These are phyloP conservation scores for Subacronicta megacephala DNA, from an alignment of 2,888 invertebrate genomes.

Conservation along the genomic window DNA sequence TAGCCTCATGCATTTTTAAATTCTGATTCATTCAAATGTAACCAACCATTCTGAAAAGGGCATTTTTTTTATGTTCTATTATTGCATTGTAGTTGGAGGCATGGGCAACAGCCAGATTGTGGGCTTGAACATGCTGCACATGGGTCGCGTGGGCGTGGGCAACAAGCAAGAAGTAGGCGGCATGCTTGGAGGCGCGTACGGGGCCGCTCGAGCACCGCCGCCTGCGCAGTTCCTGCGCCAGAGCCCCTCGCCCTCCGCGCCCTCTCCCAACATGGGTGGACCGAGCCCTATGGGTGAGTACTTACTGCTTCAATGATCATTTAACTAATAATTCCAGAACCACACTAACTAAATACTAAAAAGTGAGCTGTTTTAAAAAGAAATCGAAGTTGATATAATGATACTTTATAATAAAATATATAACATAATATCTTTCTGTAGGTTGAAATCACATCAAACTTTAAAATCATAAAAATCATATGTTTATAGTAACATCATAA, in stretches of 20 bases:
- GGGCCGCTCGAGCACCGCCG: constrained; percentile 90
- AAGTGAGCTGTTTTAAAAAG: too few relatives aligned
- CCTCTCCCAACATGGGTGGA: constrained; percentile 91
- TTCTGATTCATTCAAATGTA: too few relatives aligned
- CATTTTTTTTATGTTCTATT: neutral
- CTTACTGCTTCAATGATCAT: neutral
- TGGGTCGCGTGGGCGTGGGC: constrained; percentile 65
- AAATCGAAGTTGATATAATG: too few relatives aligned
- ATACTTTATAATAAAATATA: too few relatives aligned
- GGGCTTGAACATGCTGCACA: constrained; percentile 84
- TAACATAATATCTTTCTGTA: too few relatives aligned
- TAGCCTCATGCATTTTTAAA: too few relatives aligned
- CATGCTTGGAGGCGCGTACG: constrained; percentile 85
- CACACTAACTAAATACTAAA: too few relatives aligned
- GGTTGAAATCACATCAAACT: too few relatives aligned
- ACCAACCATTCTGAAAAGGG: neutral
- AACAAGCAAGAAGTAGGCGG: constrained; percentile 75
- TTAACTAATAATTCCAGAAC: too few relatives aligned
- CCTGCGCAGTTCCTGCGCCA: constrained; percentile 94
- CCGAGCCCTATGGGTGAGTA: constrained; percentile 86
- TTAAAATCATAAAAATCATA: too few relatives aligned
- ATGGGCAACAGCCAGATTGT: constrained; percentile 83
- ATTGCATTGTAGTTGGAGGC: constrained; percentile 66
- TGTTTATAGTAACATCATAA: too few relatives aligned
- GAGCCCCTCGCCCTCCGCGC: constrained; percentile 94